Percentiles rank a stretch among this genome's conserved stretches.
Conservation (phyloP, 2,797 vertebrate species). For the Sitta carolinensis region DNA sequence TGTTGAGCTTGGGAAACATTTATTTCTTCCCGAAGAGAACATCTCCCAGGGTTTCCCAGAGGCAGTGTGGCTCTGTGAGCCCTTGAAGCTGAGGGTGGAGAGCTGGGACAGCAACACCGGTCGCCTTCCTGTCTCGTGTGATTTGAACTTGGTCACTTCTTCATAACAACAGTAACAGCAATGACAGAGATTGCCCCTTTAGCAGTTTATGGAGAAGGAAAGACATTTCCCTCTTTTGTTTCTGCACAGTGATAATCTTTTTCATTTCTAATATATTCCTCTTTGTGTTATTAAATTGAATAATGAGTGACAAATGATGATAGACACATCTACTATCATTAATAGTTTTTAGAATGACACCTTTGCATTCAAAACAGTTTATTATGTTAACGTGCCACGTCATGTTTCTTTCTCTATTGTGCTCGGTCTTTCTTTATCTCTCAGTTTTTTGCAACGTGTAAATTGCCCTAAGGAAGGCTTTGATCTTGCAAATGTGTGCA, state of each 20-base stretch:
- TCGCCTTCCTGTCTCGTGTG: neutral
- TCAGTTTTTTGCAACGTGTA: neutral
- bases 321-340: neutral
- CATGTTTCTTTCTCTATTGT: neutral
- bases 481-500: constrained; percentile 1
- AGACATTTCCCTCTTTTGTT: neutral
- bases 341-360: neutral
- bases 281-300: neutral
- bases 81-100: neutral
- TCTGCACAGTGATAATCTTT: neutral
- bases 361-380: neutral
- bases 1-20: neutral
- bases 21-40: fast-evolving
- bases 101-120: neutral
- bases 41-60: neutral
- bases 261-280: neutral
- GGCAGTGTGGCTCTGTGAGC: neutral
- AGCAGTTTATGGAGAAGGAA: neutral
- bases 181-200: neutral
- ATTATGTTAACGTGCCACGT: neutral
- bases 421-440: neutral
- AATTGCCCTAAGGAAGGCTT: constrained; percentile 4
- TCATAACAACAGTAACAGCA: neutral
- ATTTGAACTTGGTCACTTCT: neutral
- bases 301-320: neutral